These are phyloP conservation scores for Antrozous pallidus DNA, from an alignment of 2,797 vertebrate genomes.

Conservation along the genomic window DNA sequence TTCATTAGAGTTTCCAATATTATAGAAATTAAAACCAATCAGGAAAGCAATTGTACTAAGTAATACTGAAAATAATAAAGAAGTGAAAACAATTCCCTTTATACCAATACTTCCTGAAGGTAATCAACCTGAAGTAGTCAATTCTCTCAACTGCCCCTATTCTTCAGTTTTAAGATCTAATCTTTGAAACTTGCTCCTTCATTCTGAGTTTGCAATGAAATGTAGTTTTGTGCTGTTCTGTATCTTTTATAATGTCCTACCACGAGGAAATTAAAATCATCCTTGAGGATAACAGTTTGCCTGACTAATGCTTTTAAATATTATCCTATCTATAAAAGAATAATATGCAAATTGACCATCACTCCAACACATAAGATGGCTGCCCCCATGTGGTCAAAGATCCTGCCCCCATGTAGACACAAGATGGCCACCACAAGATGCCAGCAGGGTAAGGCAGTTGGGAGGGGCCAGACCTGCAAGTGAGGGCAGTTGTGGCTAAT, in stretches of 20 bases:
- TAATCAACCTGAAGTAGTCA: not conserved
- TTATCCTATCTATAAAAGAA: too few relatives aligned
- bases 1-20: slow-evolving; percentile 17
- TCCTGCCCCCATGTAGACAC: too few relatives aligned
- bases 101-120: not conserved
- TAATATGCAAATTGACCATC: too few relatives aligned
- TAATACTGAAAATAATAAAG: slow-evolving; percentile 15
- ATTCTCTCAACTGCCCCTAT: not conserved
- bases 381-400: too few relatives aligned
- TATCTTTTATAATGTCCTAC: not conserved
- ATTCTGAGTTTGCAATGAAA: not conserved
- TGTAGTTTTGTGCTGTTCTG: not conserved
- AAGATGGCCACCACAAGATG: too few relatives aligned
- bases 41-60: slow-evolving; percentile 29
- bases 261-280: not conserved
- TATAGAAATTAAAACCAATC: slow-evolving; percentile 30
- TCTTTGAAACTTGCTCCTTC: not conserved
- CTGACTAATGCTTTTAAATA: not conserved
- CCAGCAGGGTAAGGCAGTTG: too few relatives aligned
- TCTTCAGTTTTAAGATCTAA: not conserved
- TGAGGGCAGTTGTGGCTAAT: too few relatives aligned
- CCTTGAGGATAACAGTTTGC: not conserved
- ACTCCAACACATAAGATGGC: too few relatives aligned
- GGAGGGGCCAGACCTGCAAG: too few relatives aligned
- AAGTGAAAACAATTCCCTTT: not conserved